Percentiles rank a stretch among this genome's conserved stretches.
Evolutionary conservation across 2,113 vertebrate genomes (phyloP).

Genomic region (Oryzias melastigma): DNA sequence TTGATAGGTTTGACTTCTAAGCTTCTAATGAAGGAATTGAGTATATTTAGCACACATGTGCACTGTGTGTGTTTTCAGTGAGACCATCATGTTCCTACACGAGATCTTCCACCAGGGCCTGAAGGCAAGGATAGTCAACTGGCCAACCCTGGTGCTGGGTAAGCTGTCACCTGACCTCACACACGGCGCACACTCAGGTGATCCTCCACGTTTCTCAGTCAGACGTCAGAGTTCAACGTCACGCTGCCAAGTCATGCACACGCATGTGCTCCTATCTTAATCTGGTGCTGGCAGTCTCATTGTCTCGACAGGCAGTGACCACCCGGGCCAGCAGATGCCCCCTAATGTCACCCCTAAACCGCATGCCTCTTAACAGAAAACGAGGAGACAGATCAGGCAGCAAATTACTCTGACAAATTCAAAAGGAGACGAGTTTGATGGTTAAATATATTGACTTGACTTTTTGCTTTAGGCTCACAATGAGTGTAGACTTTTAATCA

Average conservation of each 20-base stretch:
- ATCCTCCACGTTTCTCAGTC: constrained; percentile 34
- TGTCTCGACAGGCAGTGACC: constrained; percentile 64
- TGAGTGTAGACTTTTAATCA: constrained; percentile 4
- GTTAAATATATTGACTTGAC: constrained; percentile 22
- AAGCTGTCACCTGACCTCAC: constrained; percentile 63
- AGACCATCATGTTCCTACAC: constrained; percentile 99
- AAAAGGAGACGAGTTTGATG: constrained; percentile 17
- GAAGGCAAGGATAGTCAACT: constrained; percentile 96
- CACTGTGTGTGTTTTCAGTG: constrained; percentile 73
- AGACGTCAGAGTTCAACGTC: constrained; percentile 49
- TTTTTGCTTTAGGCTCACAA: constrained; percentile 8
- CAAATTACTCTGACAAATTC: constrained; percentile 48
- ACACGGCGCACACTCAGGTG: constrained; percentile 19
- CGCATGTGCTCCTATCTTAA: constrained; percentile 40
- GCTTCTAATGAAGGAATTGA: too few species aligned
- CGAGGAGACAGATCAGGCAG: constrained; percentile 48
- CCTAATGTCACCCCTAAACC: constrained; percentile 49
- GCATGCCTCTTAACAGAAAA: constrained; percentile 48
- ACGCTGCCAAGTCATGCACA: constrained; percentile 32
- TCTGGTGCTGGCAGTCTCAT: constrained; percentile 42
- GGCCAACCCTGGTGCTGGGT: constrained; percentile 98
- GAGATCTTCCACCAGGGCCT: constrained; percentile 99
- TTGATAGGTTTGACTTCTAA: too few species aligned
- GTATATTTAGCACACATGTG: constrained; percentile 8
- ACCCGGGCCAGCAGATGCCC: constrained; percentile 38